phyloP scores from a whole-genome alignment of 1,140 invertebrate genomes.

The Melipona quadrifasciata region DNA sequence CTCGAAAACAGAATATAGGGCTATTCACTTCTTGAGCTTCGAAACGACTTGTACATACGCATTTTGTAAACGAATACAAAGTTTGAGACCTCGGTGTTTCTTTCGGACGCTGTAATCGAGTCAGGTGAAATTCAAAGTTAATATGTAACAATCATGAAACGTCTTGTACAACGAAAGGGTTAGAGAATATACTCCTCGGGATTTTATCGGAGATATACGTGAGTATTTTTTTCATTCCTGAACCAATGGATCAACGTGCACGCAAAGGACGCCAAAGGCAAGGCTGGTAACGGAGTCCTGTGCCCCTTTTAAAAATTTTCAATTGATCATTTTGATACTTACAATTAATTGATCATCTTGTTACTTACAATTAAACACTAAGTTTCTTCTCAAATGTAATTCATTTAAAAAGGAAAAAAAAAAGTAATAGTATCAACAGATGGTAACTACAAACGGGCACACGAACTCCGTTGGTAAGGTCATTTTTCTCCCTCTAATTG shows the following conservation, averaged over 20 bases:
- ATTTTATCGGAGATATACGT: slow-evolving; percentile 9
- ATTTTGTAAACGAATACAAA: neutral
- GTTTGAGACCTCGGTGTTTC: neutral
- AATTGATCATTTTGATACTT: neutral
- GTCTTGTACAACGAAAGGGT: slow-evolving; percentile 6
- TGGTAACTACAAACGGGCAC: neutral
- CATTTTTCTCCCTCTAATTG: slow-evolving; percentile 38
- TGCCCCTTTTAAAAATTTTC: neutral
- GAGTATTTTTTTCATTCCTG: slow-evolving; percentile 3
- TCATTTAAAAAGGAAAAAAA: neutral
- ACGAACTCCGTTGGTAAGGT: slow-evolving; percentile 34
- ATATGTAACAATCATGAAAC: neutral
- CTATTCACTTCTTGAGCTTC: neutral
- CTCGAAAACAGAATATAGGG: neutral
- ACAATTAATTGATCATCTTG: neutral
- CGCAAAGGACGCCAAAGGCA: slow-evolving; percentile 10
- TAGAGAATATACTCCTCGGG: neutral
- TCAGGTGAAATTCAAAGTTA: neutral
- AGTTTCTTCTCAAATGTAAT: neutral
- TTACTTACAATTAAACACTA: neutral
- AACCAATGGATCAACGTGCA: neutral
- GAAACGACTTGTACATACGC: neutral
- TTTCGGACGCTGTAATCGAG: neutral
- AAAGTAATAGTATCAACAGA: neutral
- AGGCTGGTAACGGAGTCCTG: neutral